Evolutionary conservation across 35 echinoderm and acorn worm species (phyloP), one percentile per base, ranked within the genome.

Genomic region (Holothuria glaberrima): DNA sequence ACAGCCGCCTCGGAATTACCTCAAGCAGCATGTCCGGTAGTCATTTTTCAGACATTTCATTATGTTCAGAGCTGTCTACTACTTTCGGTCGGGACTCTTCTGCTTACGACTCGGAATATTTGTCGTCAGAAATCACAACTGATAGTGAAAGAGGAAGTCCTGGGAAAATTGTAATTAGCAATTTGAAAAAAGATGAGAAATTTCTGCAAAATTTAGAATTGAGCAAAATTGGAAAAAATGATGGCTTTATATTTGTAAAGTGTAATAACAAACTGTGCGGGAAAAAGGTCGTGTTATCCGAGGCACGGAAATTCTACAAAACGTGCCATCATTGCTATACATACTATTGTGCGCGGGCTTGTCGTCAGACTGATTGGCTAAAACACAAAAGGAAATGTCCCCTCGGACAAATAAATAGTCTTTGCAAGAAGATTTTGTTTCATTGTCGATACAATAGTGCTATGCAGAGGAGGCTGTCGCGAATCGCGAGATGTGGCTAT

Each of bases 301-400:
- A 95, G 21, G 97, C 97, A 4, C 69, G 86, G 13, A 99, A 95
- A 33, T 63, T 75, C 4, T 99, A 88, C 80, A 99, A 99, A 86
- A 95, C 93, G 14, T 99, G 97, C 61, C 97, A 99, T 61, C 88
- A 95, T 71, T 99, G 93, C 75, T 99, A 99, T 67, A 95, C 93
- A 22, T 99, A 99, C 56, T 99, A 99, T 89, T 95, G 93, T 68
- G 93, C 93, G 68, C 90, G 97, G 60, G 89, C 89, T 22, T 99
- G 93, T 88, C 91, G 93, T 12, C 86, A 61, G 22, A 32, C 44
- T 26, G 91, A 99, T 61, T 99, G 97, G 97, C 65, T 57, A 44
- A 57, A 89, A 34, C 96, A 98, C 73, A 98, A 98, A 68, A 92
- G 91, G 65, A 94, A 90, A 45, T 98, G 96, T 77, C 62, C 94